Evolutionary conservation across 2,888 invertebrate species (phyloP), one percentile per base, ranked within the genome.

Genomic region (Latrodectus elegans): DNA sequence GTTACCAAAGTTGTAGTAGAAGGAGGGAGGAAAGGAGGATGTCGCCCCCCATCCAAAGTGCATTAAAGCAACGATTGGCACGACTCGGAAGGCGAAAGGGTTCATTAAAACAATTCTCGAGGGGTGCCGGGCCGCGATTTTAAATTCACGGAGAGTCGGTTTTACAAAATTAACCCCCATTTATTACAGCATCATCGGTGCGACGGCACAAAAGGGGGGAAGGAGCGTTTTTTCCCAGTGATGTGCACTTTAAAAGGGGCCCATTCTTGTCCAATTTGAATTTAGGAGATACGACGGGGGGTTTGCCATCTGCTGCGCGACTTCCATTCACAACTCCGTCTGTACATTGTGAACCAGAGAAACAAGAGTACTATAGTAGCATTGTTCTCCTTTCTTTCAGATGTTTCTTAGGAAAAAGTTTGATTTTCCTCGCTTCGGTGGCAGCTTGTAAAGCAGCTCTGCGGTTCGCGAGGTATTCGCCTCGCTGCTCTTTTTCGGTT

Each of bases 111-210:
- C 49, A 80, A 80, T 64, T 80, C 80, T 72, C 80, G 64, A 49
- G 72, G 15, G 60, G 60, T 64, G 17, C 75, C 17, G 22, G 60
- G 68, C 49, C 71, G n/a, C 53, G 51, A n/a, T 53, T 80, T 79
- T 70, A 80, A 80, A 80, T 80, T 72, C 80, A 64, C 80, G 51
- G 60, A 64, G 65, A 51, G n/a, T 26, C 12, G 60, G 22, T 75
- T 77, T 80, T 87, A 77, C 77, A 81, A 87, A 87, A 87, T 87
- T 87, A 87, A 87, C 86, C 86, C n/a, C 86, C 77, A 81, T 87
- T 87, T 87, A 87, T 81, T 52, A 60, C 52, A 71, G 80, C 86
- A 84, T 64, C 26, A 78, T 52, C 51, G 60, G 72, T 52, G 51
- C 71, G 60, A 22, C 79, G 80, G 53, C 12, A 17, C 67, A 74